Percentiles rank a stretch among this genome's conserved stretches.
Conservation (phyloP, 2,797 vertebrate species). For the Tolypeutes matacus region DNA sequence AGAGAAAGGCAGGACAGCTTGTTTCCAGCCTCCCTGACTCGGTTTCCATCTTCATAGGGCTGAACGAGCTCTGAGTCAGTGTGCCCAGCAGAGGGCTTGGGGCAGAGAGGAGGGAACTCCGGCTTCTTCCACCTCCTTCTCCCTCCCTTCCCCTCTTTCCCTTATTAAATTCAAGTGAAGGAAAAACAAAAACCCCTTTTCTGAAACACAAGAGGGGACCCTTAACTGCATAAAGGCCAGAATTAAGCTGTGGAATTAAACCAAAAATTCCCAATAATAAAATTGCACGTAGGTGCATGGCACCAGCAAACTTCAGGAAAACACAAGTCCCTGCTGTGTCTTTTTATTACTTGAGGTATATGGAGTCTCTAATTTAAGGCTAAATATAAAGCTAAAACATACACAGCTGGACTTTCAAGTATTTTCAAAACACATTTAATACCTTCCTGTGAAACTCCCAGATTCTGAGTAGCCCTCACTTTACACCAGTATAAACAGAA, state of each 20-base stretch:
- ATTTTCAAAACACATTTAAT: slow-evolving; percentile 82
- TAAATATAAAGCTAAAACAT: slow-evolving; percentile 84
- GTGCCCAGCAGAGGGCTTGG: rapidly evolving
- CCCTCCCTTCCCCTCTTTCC: background rate
- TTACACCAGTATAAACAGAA: slow-evolving; percentile 74
- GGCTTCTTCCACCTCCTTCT: background rate
- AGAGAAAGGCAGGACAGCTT: too few species aligned
- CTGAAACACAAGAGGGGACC: slow-evolving; percentile 33
- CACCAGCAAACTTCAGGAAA: slow-evolving; percentile 42
- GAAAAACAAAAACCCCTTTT: slow-evolving; percentile 33
- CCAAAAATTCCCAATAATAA: slow-evolving; percentile 66
- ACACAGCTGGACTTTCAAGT: slow-evolving; percentile 84
- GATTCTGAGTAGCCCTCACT: slow-evolving; percentile 50
- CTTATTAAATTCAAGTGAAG: slow-evolving; percentile 29
- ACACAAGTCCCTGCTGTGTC: slow-evolving; percentile 68
- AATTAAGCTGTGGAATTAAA: slow-evolving; percentile 64
- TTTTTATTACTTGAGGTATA: slow-evolving; percentile 78
- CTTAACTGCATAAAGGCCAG: slow-evolving; percentile 50
- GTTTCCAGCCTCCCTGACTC: rapidly evolving
- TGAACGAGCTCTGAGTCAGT: rapidly evolving
- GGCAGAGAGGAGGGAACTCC: background rate
- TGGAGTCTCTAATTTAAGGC: slow-evolving; percentile 82
- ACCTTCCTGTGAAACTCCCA: slow-evolving; percentile 72
- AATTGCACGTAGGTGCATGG: slow-evolving; percentile 59
- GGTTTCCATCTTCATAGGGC: rapidly evolving